A percentile compares a stretch with the other conserved stretches of the same genome.
These are phyloP conservation scores for Clanis bilineata DNA, from an alignment of 2,888 invertebrate species.

Conservation along the genomic window DNA sequence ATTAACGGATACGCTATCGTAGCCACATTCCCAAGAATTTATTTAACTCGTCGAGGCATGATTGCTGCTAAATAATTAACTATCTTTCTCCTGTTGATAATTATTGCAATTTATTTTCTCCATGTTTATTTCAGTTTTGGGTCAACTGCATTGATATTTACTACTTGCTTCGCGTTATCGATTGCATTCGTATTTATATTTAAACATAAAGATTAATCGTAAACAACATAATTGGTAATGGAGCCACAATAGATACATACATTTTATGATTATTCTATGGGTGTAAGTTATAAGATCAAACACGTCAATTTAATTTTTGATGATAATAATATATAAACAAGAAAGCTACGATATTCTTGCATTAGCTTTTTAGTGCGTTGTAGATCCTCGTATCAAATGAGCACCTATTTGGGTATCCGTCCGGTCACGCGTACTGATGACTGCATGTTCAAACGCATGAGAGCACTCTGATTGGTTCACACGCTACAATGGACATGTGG, in stretches of 20 bases:
- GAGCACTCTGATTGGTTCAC: constrained; percentile 1
- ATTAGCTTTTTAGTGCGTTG: too few species aligned
- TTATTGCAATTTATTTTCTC: constrained; percentile 5
- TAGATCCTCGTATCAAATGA: background rate
- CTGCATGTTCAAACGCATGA: background rate
- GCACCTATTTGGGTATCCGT: constrained; percentile 2
- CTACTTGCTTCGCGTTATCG: background rate
- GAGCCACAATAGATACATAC: too few species aligned
- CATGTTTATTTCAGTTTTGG: background rate
- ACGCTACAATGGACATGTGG: constrained; percentile 2
- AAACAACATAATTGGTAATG: too few species aligned
- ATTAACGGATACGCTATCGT: constrained; percentile 3
- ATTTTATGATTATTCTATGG: too few species aligned
- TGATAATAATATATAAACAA: too few species aligned
- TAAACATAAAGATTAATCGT: too few species aligned
- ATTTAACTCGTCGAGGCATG: background rate
- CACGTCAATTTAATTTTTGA: too few species aligned
- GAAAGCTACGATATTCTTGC: background rate
- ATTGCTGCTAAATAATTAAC: constrained; percentile 2
- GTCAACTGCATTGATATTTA: background rate
- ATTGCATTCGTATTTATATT: background rate
- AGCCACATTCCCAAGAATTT: background rate
- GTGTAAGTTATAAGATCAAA: too few species aligned
- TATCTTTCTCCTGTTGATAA: background rate
- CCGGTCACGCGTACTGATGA: constrained; percentile 1